A percentile compares a stretch with the other conserved stretches of the same genome.
These are phyloP conservation scores for Samia ricini DNA, from an alignment of 1,140 invertebrate genomes.

Conservation along the genomic window DNA sequence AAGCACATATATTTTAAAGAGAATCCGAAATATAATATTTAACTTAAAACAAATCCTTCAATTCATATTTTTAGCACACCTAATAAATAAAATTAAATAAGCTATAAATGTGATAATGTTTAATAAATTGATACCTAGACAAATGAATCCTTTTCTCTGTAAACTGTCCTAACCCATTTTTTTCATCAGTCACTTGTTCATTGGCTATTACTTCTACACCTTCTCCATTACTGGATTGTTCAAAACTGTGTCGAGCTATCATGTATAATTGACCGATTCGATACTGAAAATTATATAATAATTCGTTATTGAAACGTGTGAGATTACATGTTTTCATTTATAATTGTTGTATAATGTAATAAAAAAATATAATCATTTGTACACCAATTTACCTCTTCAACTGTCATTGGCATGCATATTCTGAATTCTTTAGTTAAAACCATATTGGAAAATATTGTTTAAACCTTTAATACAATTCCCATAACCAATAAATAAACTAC, in stretches of 20 bases:
- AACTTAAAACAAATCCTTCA: no score
- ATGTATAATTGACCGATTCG: constrained; percentile 95
- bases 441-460: constrained; percentile 68
- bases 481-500: no score
- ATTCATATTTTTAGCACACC: no score
- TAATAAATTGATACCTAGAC: constrained; percentile 83
- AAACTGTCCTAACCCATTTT: constrained; percentile 90
- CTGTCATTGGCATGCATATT: constrained; percentile 94
- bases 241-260: constrained; percentile 95
- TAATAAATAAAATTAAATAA: no score
- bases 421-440: constrained; percentile 93
- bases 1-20: neutral
- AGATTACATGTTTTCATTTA: neutral
- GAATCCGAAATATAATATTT: no score
- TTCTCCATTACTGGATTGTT: constrained; percentile 93
- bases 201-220: constrained; percentile 96
- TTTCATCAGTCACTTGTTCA: constrained; percentile 86
- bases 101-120: no score
- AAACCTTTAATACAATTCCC: no score
- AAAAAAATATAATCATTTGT: neutral
- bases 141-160: constrained; percentile 96
- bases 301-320: neutral
- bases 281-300: constrained; percentile 81
- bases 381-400: constrained; percentile 86
- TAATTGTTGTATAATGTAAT: no score